phyloP scores from a whole-genome alignment of 1,140 invertebrate species.

The Paramacrobiotus metropolitanus region DNA sequence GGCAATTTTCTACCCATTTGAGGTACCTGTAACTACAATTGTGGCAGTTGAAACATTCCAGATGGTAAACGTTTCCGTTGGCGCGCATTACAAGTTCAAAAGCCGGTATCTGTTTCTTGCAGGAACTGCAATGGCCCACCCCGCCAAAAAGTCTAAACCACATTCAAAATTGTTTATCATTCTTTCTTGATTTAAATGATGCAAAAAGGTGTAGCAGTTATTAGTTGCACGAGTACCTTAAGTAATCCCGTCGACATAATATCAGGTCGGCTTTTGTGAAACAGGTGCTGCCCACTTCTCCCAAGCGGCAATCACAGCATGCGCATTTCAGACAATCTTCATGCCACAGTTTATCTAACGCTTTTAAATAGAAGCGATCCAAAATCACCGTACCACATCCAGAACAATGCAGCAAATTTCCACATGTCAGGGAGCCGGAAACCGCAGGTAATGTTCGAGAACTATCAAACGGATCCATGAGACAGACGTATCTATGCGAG shows the following conservation, averaged over 20 bases:
- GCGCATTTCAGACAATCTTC: slow-evolving; percentile 80
- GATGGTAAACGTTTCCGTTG: slow-evolving; percentile 73
- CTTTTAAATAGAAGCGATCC: slow-evolving; percentile 47
- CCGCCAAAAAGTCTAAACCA: slow-evolving; percentile 54
- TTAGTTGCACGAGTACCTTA: too few relatives aligned
- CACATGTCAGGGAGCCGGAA: too few relatives aligned
- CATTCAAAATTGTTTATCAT: slow-evolving; percentile 9
- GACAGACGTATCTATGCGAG: too few relatives aligned
- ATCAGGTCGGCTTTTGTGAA: slow-evolving; percentile 78
- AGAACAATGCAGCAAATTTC: slow-evolving; percentile 23
- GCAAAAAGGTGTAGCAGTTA: too few relatives aligned
- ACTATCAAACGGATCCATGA: too few relatives aligned
- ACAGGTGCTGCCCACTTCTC: slow-evolving; percentile 68
- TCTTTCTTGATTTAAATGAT: too few relatives aligned
- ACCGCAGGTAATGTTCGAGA: too few relatives aligned
- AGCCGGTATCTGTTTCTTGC: slow-evolving; percentile 75
- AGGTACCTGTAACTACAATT: slow-evolving; percentile 78
- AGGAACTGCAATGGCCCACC: slow-evolving; percentile 72
- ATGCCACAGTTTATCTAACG: slow-evolving; percentile 71
- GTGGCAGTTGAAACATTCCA: slow-evolving; percentile 87
- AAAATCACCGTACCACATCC: slow-evolving; percentile 46
- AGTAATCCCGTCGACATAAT: slow-evolving; percentile 72
- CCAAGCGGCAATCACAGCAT: slow-evolving; percentile 69
- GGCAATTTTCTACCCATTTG: too few relatives aligned
- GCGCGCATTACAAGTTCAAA: slow-evolving; percentile 95